These are phyloP conservation scores for Agrenia bidenticulata DNA, from an alignment of 2,888 invertebrate genomes.

Conservation along the genomic window DNA sequence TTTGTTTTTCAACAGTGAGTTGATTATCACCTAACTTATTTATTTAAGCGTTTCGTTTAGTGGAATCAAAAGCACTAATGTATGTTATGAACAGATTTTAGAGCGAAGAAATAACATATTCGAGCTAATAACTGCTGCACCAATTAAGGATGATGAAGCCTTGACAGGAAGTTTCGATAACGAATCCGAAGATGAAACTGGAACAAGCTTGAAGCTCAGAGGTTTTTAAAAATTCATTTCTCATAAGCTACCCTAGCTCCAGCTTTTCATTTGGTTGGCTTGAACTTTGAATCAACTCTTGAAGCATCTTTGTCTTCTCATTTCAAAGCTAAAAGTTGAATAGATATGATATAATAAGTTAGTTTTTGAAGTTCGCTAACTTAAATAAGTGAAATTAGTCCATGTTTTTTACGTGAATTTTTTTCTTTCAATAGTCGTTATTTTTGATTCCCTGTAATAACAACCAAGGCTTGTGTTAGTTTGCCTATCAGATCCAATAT, in stretches of 20 bases:
- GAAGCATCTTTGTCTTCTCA: no score
- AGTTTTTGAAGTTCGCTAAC: no score
- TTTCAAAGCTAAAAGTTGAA: no score
- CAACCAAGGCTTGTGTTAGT: no score
- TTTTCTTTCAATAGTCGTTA: no score
- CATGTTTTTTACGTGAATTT: no score
- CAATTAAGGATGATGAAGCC: slow-evolving; percentile 66
- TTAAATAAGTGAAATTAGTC: no score
- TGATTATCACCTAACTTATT: background rate
- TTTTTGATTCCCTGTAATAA: no score
- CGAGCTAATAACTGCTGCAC: slow-evolving; percentile 85
- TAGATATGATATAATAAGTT: no score
- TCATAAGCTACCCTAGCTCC: slow-evolving; percentile 62
- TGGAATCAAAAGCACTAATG: background rate
- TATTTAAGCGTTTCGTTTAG: background rate
- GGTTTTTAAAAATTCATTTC: slow-evolving; percentile 15
- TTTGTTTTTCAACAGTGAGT: slow-evolving; percentile 86
- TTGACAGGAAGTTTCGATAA: slow-evolving; percentile 62
- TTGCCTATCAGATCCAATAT: no score
- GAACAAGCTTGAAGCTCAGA: slow-evolving; percentile 19
- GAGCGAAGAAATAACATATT: slow-evolving; percentile 96
- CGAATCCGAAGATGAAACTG: slow-evolving; percentile 53
- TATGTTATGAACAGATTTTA: slow-evolving; percentile 79
- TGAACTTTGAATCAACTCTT: no score
- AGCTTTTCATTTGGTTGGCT: slow-evolving; percentile 23